Evolutionary conservation across 2,888 invertebrate species (phyloP).

Genomic region (Papilio demoleus): DNA sequence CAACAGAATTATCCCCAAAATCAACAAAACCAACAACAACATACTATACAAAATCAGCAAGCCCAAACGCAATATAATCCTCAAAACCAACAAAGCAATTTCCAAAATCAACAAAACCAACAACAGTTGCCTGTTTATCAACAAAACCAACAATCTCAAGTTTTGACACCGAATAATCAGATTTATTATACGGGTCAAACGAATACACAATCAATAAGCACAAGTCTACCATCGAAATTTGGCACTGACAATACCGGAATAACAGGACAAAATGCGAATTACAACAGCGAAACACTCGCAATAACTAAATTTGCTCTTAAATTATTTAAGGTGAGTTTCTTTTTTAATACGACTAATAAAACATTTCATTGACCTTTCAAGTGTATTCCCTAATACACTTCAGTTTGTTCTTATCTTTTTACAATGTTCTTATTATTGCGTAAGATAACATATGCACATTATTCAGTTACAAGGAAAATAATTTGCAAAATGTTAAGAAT

Average conservation of each 20-base stretch:
- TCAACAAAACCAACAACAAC: neutral
- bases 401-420: neutral
- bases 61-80: neutral
- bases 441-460: neutral
- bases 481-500: neutral
- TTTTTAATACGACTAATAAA: neutral
- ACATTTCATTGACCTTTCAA: neutral
- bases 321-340: conserved; percentile 61
- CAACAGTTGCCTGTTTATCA: conserved; percentile 14
- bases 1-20: neutral
- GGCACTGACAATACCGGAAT: conserved; percentile 27
- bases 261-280: conserved; percentile 34
- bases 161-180: neutral
- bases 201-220: neutral
- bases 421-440: neutral
- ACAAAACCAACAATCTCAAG: conserved; percentile 5
- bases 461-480: conserved; percentile 10
- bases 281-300: conserved; percentile 51
- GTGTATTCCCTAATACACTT: neutral
- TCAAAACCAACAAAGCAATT: too few relatives aligned
- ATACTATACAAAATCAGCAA: neutral
- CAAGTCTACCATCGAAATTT: conserved; percentile 10
- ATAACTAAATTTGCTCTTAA: conserved; percentile 63
- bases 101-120: neutral
- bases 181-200: conserved; percentile 4